Conservation (phyloP, 2,113 vertebrate species). For the Tetrax tetrax region DNA sequence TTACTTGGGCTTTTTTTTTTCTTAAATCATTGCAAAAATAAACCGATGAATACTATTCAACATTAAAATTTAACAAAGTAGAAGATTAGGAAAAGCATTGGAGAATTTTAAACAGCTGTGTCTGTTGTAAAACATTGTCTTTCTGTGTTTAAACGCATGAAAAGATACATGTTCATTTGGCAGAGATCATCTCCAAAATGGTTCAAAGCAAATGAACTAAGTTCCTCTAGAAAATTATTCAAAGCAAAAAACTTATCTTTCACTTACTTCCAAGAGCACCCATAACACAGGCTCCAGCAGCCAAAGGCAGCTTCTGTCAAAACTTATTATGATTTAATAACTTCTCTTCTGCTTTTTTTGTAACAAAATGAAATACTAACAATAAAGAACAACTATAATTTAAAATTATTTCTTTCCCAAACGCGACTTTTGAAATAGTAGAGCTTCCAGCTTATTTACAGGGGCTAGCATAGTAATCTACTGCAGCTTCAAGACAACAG, state of each 20-base stretch:
- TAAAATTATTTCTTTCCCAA: neutral
- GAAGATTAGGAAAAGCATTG: neutral
- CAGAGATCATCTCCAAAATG: neutral
- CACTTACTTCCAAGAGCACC: neutral
- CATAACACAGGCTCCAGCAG: neutral
- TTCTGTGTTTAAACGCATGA: neutral
- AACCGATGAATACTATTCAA: neutral
- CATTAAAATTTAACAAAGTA: neutral
- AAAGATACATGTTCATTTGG: neutral
- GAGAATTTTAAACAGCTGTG: neutral
- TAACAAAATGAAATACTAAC: neutral
- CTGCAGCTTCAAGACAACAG: neutral
- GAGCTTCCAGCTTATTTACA: constrained; percentile 5
- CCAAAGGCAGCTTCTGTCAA: neutral
- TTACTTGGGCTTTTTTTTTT: neutral
- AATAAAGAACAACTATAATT: neutral
- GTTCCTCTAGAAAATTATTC: neutral
- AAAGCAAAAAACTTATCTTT: neutral
- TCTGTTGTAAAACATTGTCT: neutral
- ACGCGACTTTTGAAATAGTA: neutral
- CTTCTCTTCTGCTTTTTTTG: neutral
- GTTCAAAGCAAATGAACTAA: neutral
- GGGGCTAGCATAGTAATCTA: neutral
- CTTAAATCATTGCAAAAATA: neutral
- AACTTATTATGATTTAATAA: neutral